Percentiles rank a stretch among this genome's conserved stretches.
phyloP scores from a whole-genome alignment of 2,113 vertebrate genomes.

The Laterallus jamaicensis region DNA sequence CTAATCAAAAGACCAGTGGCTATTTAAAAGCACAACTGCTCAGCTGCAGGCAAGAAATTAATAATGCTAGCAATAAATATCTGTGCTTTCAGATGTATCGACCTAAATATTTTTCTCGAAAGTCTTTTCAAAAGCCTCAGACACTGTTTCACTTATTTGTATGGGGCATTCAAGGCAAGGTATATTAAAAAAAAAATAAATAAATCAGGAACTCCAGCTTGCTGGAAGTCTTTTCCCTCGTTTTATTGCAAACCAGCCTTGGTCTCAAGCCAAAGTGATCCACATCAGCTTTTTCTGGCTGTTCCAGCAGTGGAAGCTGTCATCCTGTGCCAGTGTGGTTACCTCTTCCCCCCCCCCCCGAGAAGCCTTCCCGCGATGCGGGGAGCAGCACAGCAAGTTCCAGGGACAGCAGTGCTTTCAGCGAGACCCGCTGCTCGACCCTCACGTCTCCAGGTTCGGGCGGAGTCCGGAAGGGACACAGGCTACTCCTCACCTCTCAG shows the following conservation, averaged over 20 bases:
- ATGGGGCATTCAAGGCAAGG: neutral
- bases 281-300: neutral
- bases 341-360: neutral
- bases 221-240: rapidly evolving
- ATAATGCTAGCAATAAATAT: neutral
- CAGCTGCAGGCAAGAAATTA: neutral
- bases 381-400: rapidly evolving
- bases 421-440: neutral
- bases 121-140: neutral
- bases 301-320: neutral
- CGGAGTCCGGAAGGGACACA: rapidly evolving
- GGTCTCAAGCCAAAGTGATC: neutral
- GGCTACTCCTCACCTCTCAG: neutral
- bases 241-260: neutral
- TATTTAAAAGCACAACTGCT: neutral
- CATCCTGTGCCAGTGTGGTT: neutral
- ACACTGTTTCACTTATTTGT: neutral
- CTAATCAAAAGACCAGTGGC: neutral
- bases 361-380: rapidly evolving
- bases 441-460: neutral
- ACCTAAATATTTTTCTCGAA: neutral
- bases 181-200: neutral
- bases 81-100: neutral
- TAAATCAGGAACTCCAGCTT: neutral
- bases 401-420: neutral